Evolutionary conservation across 2,888 invertebrate species (phyloP).

Genomic region (Polia nebulosa): DNA sequence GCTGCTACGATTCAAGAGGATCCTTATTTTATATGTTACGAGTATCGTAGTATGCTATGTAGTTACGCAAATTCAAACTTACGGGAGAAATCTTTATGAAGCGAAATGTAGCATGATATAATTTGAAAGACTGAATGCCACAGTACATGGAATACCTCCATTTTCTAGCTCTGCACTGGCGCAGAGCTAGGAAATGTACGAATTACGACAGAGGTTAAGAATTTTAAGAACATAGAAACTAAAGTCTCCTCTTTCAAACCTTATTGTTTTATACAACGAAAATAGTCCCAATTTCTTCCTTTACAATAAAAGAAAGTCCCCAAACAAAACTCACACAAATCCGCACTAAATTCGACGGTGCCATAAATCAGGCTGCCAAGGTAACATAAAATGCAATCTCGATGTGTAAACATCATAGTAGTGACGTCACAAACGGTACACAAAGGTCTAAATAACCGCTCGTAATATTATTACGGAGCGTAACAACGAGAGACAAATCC

Average conservation of each 20-base stretch:
- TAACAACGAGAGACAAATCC: slow-evolving; percentile 79
- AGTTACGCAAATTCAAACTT: slow-evolving; percentile 34
- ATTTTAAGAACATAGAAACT: neutral
- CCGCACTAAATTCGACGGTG: slow-evolving; percentile 9
- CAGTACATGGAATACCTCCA: no score
- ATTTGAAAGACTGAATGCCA: slow-evolving; percentile 10
- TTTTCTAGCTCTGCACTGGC: no score
- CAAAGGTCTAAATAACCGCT: slow-evolving; percentile 70
- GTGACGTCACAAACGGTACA: slow-evolving; percentile 59
- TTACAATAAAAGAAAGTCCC: slow-evolving; percentile 2
- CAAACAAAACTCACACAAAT: slow-evolving; percentile 13
- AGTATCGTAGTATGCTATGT: slow-evolving; percentile 26
- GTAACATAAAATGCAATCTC: slow-evolving; percentile 58
- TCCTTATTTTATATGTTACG: slow-evolving; percentile 50
- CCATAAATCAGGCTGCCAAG: slow-evolving; percentile 48
- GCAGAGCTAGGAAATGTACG: neutral
- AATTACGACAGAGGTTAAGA: neutral
- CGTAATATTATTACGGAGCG: slow-evolving; percentile 71
- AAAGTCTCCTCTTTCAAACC: neutral
- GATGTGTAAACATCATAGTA: slow-evolving; percentile 62
- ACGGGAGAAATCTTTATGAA: slow-evolving; percentile 15
- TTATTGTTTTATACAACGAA: neutral
- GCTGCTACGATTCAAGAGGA: slow-evolving; percentile 31
- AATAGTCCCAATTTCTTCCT: neutral
- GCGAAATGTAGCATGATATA: slow-evolving; percentile 19